phyloP scores from a whole-genome alignment of 1,140 invertebrate species.

The Alviniconcha marisindica region DNA sequence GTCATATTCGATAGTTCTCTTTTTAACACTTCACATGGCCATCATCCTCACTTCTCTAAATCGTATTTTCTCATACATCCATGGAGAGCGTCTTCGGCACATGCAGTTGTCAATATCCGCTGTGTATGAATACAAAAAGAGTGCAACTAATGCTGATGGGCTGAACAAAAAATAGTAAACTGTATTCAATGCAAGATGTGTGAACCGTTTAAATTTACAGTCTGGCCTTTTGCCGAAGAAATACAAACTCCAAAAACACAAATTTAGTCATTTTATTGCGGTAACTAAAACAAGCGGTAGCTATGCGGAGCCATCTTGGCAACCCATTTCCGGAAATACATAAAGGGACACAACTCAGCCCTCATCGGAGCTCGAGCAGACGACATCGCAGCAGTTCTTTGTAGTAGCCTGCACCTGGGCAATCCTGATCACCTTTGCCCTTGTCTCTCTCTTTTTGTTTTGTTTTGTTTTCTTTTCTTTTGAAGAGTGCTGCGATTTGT shows the following conservation, averaged over 20 bases:
- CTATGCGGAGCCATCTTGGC: slow-evolving; percentile 32
- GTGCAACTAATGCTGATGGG: neutral
- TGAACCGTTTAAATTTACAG: too few relatives aligned
- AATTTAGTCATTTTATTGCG: too few relatives aligned
- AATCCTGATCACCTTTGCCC: too few relatives aligned
- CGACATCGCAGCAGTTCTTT: too few relatives aligned
- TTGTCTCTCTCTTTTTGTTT: too few relatives aligned
- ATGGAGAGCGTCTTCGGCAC: neutral
- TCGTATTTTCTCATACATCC: neutral
- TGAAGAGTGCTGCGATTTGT: too few relatives aligned
- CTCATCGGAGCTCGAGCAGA: neutral
- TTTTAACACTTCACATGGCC: neutral
- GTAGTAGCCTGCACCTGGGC: too few relatives aligned
- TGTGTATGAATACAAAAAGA: slow-evolving; percentile 27
- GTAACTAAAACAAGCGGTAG: slow-evolving; percentile 30
- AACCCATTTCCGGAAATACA: slow-evolving; percentile 22
- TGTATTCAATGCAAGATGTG: too few relatives aligned
- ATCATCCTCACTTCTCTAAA: neutral
- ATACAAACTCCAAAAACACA: too few relatives aligned
- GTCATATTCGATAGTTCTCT: slow-evolving; percentile 38
- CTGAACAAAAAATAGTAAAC: too few relatives aligned
- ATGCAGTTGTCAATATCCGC: neutral
- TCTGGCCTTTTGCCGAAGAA: too few relatives aligned
- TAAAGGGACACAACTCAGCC: slow-evolving; percentile 5
- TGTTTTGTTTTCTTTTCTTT: too few relatives aligned